Conservation (phyloP, 2,113 vertebrate genomes). For the Myotis brandtii region DNA sequence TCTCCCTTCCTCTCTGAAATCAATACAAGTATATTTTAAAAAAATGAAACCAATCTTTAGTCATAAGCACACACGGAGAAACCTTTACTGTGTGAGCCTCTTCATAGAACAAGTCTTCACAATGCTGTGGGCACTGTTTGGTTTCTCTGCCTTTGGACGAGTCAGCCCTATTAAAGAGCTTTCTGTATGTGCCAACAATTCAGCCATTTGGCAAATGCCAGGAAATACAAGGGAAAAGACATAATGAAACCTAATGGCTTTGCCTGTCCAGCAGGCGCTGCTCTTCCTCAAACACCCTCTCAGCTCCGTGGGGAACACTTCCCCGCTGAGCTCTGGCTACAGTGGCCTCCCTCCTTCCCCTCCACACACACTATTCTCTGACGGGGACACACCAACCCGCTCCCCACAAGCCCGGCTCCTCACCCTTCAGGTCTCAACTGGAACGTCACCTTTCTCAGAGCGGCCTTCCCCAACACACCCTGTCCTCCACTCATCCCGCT, state of each 20-base stretch:
- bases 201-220: background rate
- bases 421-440: background rate
- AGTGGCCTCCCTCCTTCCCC: background rate
- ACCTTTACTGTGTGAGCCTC: background rate
- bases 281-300: background rate
- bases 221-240: background rate
- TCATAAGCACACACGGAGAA: background rate
- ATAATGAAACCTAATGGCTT: background rate
- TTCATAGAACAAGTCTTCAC: background rate
- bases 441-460: background rate
- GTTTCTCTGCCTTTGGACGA: background rate
- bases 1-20: too few species aligned
- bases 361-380: background rate
- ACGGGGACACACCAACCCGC: background rate
- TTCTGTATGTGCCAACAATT: conserved; percentile 3
- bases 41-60: background rate
- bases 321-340: background rate
- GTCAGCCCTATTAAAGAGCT: background rate
- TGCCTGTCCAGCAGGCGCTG: background rate
- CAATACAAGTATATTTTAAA: too few species aligned
- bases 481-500: too few species aligned
- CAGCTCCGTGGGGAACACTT: background rate
- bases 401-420: background rate
- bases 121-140: background rate
- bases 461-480: background rate